Conservation (phyloP, 2,113 vertebrate genomes). For the Rhipidura dahli region DNA sequence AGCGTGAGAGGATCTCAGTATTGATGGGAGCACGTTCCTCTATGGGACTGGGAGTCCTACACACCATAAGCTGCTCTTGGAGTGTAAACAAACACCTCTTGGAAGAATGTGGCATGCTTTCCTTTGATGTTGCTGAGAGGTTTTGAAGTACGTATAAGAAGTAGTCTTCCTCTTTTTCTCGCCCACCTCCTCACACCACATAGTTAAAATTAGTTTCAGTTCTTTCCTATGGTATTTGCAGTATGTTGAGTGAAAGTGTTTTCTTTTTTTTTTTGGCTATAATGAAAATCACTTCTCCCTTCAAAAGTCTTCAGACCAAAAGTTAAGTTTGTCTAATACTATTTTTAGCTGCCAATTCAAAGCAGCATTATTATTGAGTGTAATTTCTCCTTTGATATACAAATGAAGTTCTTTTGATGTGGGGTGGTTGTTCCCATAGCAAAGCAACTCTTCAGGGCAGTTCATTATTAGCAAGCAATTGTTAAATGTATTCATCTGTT, state of each 20-base stretch:
- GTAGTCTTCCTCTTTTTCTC: constrained; percentile 19
- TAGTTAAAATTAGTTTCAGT: constrained; percentile 20
- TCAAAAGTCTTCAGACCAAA: constrained; percentile 25
- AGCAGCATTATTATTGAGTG: background rate
- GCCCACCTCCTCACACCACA: background rate
- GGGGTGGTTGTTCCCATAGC: background rate
- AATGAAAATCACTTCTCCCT: background rate
- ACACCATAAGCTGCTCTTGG: background rate
- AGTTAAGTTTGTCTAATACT: background rate
- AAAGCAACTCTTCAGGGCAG: background rate
- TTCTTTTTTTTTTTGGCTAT: background rate
- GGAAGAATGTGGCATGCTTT: background rate
- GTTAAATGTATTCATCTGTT: background rate
- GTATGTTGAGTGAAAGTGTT: background rate
- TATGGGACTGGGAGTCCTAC: background rate
- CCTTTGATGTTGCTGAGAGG: constrained; percentile 51
- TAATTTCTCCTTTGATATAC: constrained; percentile 53
- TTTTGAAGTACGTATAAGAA: constrained; percentile 2
- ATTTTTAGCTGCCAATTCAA: constrained; percentile 30
- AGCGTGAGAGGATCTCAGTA: background rate
- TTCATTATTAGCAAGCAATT: constrained; percentile 34
- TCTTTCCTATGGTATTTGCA: background rate
- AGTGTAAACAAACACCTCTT: constrained; percentile 43
- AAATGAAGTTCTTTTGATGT: constrained; percentile 58
- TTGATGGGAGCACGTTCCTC: background rate